These are phyloP conservation scores for Dugesia japonica DNA, from an alignment of 2,888 invertebrate species.

Conservation along the genomic window DNA sequence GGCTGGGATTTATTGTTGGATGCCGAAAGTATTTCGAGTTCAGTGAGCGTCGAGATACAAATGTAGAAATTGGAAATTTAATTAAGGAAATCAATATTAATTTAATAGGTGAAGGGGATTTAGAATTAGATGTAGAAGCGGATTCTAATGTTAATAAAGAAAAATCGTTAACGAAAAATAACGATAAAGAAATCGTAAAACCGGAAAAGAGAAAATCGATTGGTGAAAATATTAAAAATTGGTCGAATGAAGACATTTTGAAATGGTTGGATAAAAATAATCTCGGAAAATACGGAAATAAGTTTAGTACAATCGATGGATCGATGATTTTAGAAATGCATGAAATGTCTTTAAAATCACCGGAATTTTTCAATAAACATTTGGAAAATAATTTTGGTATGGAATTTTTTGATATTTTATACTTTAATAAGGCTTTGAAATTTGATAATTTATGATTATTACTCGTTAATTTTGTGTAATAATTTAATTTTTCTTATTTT, in stretches of 20 bases:
- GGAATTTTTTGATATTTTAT: neutral
- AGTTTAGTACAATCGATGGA: neutral
- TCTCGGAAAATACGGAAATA: neutral
- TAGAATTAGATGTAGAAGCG: neutral
- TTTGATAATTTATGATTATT: too few relatives aligned
- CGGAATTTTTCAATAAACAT: neutral
- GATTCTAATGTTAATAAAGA: neutral
- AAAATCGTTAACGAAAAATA: too few relatives aligned
- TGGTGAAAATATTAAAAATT: neutral
- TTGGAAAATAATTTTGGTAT: neutral
- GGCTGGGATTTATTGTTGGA: constrained; percentile 43
- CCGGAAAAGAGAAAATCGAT: too few relatives aligned
- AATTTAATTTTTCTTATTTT: too few relatives aligned
- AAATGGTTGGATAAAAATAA: neutral
- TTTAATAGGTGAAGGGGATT: neutral
- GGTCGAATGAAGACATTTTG: neutral
- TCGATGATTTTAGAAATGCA: neutral
- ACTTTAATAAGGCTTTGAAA: neutral
- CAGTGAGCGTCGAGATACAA: constrained; percentile 39
- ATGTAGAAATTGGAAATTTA: neutral
- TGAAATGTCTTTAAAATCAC: neutral
- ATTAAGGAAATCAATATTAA: too few relatives aligned
- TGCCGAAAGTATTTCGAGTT: constrained; percentile 44
- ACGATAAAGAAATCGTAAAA: too few relatives aligned
- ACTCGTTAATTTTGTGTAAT: too few relatives aligned